Percentiles rank a stretch among this genome's conserved stretches.
Conservation (phyloP, 1,140 invertebrate species). For the Brachionus koreanus region DNA sequence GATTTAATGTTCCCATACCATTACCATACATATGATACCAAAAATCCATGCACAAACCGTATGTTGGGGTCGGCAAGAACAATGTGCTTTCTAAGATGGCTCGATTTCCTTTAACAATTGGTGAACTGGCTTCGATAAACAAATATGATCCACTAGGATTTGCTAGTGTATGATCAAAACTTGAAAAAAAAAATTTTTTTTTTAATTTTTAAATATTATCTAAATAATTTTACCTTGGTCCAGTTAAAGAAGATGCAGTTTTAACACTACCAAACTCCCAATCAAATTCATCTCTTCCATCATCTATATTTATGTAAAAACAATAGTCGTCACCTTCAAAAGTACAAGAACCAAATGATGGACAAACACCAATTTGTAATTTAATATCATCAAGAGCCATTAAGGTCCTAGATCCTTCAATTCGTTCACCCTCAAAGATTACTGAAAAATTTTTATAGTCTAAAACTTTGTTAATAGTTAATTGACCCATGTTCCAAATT, state of each 20-base stretch:
- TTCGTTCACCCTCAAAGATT: constrained; percentile 49
- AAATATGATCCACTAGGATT: constrained; percentile 53
- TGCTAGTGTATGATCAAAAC: constrained; percentile 56
- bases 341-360: constrained; percentile 46
- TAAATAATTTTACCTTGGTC: constrained; percentile 46
- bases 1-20: constrained; percentile 21
- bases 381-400: constrained; percentile 43
- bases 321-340: constrained; percentile 63
- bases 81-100: constrained; percentile 32
- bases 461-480: background rate
- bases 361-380: constrained; percentile 10
- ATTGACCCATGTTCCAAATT: constrained; percentile 23
- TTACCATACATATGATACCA: constrained; percentile 57
- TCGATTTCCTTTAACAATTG: background rate
- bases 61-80: constrained; percentile 13
- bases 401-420: constrained; percentile 48
- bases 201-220: background rate
- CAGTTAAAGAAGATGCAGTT: constrained; percentile 48
- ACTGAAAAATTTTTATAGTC: constrained; percentile 45
- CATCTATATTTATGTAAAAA: constrained; percentile 47
- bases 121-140: constrained; percentile 50
- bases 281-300: constrained; percentile 52
- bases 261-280: constrained; percentile 49
- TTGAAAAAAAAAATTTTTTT: background rate
- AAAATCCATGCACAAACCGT: constrained; percentile 49